Base-by-base conservation (phyloP, 2,888 invertebrate species). In the Poecilobothrus nobilitatus region DNA sequence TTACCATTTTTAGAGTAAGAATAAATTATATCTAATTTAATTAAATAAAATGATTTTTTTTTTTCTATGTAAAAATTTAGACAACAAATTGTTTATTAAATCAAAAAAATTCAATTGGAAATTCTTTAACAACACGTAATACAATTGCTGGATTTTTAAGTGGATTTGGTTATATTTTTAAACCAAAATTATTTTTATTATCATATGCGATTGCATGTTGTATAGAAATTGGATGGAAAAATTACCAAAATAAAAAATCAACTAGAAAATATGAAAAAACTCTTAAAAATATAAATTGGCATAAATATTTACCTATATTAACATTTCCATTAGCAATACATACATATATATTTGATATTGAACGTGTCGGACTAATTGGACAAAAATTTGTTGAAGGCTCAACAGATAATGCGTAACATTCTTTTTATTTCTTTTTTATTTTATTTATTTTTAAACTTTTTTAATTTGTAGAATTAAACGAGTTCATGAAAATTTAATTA, bases 1-100 rank as follows among this genome's bases (percentile, higher is more conserved):
- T 76, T 21, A 76, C 75, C 44, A 73, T 78, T 41, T 79, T 79
- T 70, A 74, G 77, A 71, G 79, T 79, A 75, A 73, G 73, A 44
- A 3, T 22, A 15, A 44, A 44, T 65, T 41, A 5, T 22, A 20
- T 53, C 7, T 37, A 37, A 5, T 22, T 22, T 9, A 22, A 64
- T 37, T 37, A 37, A 34, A 34, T 34, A 8, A 63, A 27, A 27
- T 63, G 20, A 53, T 22, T 44, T 53, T 53, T 15, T 34, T 12
- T 33, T 27, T 63, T 41, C 27, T 22, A n/a, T n/a, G n/a, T n/a
- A n/a, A n/a, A n/a, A 20, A 12, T 63, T 37, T 64, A 79, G 78
- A 61, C 73, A 4, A 53, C 71, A 0, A 73, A 77, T 20, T 78
- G 78, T 65, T 73, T 70, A 21, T 63, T 78, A 8, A 75, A 72